Evolutionary conservation across 2,797 vertebrate genomes (phyloP), one percentile per base, ranked within the genome.

Genomic region (Champsocephalus gunnari): DNA sequence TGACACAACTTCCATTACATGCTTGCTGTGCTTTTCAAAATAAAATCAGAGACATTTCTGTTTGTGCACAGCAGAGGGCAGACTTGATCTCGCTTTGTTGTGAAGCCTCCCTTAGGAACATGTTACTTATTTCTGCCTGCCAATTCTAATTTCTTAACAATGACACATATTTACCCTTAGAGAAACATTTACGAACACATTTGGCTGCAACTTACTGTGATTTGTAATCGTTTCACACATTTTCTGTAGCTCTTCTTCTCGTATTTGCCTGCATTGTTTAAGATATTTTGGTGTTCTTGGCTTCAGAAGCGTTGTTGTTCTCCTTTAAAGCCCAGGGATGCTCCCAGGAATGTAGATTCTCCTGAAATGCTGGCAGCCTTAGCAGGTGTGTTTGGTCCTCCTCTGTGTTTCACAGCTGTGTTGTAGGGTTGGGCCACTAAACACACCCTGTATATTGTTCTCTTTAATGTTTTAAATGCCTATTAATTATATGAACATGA

Each of bases 1-100:
- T 75, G 54, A 59, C 13, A 45, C 0, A 43, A 10, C 32, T 55
- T n/a, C 49, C 3, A 67, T 54, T 6, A 43, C 4, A 58, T 12
- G 34, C 49, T 51, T 14, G 32, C 38, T 66, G 7, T 24, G 10
- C 19, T 51, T 66, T 48, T 12, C 1, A 62, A 50, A 68, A 51
- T 60, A 9, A 12, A 28, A 9, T 17, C 44, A 16, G 1, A 16
- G 58, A 48, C 17, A 53, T 34, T 79, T 43, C 44, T 13, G 43
- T 44, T 60, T 65, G 3, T 49, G 73, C 14, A 51, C 90, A 92
- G 78, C 86, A 90, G 92, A 71, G 82, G 86, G 87, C 85, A 83
- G 72, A 53, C 53, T 75, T 67, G 50, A 21, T 58, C 80, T 24
- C 9, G 17, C 16, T 59, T 61, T 50, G 38, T 19, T 66, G 34